phyloP scores from a whole-genome alignment of 1,140 invertebrate genomes.

The Tetranychus urticae region DNA sequence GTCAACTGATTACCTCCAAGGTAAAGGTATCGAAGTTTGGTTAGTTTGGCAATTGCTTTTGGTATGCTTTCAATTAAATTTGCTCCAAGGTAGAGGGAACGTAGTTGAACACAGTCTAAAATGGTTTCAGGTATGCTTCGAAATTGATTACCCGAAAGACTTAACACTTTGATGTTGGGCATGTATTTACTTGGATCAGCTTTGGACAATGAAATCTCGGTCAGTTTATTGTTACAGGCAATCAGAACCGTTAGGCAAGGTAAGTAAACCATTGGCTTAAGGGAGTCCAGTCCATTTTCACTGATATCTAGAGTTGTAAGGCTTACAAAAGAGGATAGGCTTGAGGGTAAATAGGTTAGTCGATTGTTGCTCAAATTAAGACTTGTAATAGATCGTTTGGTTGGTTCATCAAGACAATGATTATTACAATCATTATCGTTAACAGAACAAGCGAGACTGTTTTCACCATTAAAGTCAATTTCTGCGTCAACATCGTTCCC shows the following conservation, averaged over 20 bases:
- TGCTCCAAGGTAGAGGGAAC: constrained; percentile 65
- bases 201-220: constrained; percentile 59
- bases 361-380: constrained; percentile 17
- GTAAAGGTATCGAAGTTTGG: constrained; percentile 62
- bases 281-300: constrained; percentile 46
- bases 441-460: no score
- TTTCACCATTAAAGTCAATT: no score
- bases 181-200: constrained; percentile 31
- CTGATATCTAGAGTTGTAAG: constrained; percentile 50
- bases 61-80: constrained; percentile 59
- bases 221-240: constrained; percentile 63
- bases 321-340: constrained; percentile 22
- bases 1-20: constrained; percentile 70
- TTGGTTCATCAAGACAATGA: no score
- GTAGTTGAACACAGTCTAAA: constrained; percentile 44
- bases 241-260: constrained; percentile 43
- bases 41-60: constrained; percentile 14
- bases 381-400: not conserved
- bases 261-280: constrained; percentile 40
- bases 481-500: no score
- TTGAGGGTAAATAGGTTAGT: constrained; percentile 18
- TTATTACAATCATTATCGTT: no score
- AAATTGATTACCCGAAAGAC: constrained; percentile 72
- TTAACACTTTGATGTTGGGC: constrained; percentile 45
- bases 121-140: constrained; percentile 61